Conservation (phyloP, 37 sponge, comb jelly and placozoan species). For the Diacarnus erythraeanus region DNA sequence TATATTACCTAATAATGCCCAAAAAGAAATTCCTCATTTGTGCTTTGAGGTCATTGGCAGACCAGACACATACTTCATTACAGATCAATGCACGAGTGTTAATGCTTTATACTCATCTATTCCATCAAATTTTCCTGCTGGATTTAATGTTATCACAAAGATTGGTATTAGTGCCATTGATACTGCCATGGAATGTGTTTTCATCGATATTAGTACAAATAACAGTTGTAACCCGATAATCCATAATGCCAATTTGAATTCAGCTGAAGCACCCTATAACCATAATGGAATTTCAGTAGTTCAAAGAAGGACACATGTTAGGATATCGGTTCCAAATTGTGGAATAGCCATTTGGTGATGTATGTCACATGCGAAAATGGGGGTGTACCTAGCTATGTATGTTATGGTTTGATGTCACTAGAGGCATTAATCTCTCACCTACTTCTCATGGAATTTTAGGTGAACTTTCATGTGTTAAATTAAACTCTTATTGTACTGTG, state of each 20-base stretch:
- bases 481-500: too few relatives aligned
- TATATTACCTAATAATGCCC: not conserved
- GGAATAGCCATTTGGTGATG: slow-evolving; percentile 57
- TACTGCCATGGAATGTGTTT: slow-evolving; percentile 3
- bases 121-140: too few relatives aligned
- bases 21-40: slow-evolving; percentile 1
- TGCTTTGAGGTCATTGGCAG: slow-evolving; percentile 49
- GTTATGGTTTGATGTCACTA: slow-evolving; percentile 55
- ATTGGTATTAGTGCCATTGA: slow-evolving; percentile 52
- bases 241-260: not conserved
- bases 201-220: slow-evolving; percentile 28
- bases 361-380: slow-evolving; percentile 51
- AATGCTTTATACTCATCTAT: slow-evolving; percentile 36
- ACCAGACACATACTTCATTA: slow-evolving; percentile 19
- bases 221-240: slow-evolving; percentile 14
- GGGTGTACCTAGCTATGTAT: slow-evolving; percentile 32
- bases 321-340: slow-evolving; percentile 79
- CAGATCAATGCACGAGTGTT: slow-evolving; percentile 36
- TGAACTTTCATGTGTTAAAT: too few relatives aligned
- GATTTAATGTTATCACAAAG: slow-evolving; percentile 44
- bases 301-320: slow-evolving; percentile 19
- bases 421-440: slow-evolving; percentile 62
- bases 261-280: not conserved
- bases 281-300: slow-evolving; percentile 12
- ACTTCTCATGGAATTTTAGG: slow-evolving; percentile 77